Conservation (phyloP, 2,797 vertebrate species). For the Petrocephalus sullivani region DNA sequence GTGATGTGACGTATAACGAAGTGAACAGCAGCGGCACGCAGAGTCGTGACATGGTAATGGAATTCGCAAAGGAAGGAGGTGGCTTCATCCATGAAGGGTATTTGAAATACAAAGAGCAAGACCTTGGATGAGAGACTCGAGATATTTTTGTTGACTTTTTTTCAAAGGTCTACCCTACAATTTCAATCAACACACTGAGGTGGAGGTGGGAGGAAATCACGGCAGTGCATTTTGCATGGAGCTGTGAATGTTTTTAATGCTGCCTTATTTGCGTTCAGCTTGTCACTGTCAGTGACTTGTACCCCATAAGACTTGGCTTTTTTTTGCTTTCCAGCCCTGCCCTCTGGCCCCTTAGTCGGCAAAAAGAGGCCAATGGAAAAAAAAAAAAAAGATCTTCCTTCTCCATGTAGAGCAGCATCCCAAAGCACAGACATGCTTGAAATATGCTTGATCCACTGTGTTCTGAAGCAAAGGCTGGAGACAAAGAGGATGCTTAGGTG, state of each 20-base stretch:
- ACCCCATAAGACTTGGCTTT: neutral
- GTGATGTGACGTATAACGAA: constrained; percentile 20
- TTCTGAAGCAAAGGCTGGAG: neutral
- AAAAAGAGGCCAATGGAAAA: neutral
- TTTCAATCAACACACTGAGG: neutral
- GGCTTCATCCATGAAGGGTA: constrained; percentile 37
- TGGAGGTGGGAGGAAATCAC: neutral
- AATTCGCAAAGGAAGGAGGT: constrained; percentile 31
- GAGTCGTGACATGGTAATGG: constrained; percentile 31
- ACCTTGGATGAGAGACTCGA: constrained; percentile 14
- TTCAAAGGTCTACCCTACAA: neutral
- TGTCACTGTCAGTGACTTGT: neutral
- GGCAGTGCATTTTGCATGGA: neutral
- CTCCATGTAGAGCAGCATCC: neutral
- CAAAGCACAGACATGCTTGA: neutral
- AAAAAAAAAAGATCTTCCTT: neutral
- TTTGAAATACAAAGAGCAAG: constrained; percentile 32
- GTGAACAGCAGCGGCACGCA: constrained; percentile 15
- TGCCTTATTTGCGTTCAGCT: neutral
- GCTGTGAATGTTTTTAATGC: constrained; percentile 27
- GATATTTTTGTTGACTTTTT: neutral
- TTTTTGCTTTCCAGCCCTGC: neutral
- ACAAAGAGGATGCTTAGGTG: neutral
- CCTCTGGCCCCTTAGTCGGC: neutral
- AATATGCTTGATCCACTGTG: neutral